phyloP scores from a whole-genome alignment of 2,113 vertebrate species.

The Mandrillus leucophaeus region DNA sequence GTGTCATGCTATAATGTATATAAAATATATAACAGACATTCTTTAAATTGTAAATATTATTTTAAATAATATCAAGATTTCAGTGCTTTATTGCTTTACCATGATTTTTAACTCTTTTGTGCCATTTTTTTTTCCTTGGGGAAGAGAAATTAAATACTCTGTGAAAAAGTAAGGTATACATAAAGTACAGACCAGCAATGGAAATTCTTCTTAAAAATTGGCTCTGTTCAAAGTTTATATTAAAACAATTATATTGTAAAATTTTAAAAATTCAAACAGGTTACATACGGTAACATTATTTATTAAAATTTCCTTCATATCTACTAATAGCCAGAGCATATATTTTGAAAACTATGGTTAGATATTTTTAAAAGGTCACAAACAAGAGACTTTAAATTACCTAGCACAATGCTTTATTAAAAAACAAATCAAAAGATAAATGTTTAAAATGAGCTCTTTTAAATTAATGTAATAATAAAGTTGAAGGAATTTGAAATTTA shows the following conservation, averaged over 20 bases:
- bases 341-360: conserved; percentile 29
- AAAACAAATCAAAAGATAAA: conserved; percentile 31
- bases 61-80: conserved; percentile 44
- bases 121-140: neutral
- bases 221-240: conserved; percentile 13
- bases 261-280: neutral
- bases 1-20: neutral
- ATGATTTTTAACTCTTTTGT: conserved; percentile 36
- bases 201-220: conserved; percentile 30
- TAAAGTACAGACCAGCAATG: neutral
- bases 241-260: neutral
- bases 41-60: conserved; percentile 8
- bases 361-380: conserved; percentile 2
- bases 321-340: neutral
- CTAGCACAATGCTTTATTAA: neutral
- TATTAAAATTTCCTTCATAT: conserved; percentile 8
- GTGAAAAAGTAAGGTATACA: conserved; percentile 15
- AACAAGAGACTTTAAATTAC: conserved; percentile 23
- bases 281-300: conserved; percentile 31
- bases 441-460: conserved; percentile 17
- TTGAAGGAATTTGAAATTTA: conserved; percentile 42
- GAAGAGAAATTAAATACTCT: neutral
- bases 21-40: neutral
- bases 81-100: conserved; percentile 5
- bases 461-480: conserved; percentile 32